Conservation (phyloP, 2,797 vertebrate species). For the Helarctos malayanus region DNA sequence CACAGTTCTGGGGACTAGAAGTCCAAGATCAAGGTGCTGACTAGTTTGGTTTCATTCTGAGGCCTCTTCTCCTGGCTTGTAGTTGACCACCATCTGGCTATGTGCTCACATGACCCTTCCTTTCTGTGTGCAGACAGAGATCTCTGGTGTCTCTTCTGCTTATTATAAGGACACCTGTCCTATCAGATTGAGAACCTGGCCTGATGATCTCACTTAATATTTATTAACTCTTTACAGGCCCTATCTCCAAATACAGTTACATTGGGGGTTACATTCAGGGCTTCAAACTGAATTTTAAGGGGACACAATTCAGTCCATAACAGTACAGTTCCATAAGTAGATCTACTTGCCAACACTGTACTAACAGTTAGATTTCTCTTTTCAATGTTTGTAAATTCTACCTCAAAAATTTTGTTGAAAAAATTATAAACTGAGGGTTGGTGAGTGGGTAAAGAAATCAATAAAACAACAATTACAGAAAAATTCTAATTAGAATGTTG, state of each 20-base stretch:
- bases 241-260: neutral
- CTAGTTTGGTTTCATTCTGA: neutral
- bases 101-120: neutral
- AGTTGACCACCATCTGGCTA: neutral
- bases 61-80: neutral
- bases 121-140: neutral
- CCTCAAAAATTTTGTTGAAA: neutral
- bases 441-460: neutral
- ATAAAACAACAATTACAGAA: slow-evolving; percentile 1
- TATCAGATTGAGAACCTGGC: neutral
- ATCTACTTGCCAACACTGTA: neutral
- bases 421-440: neutral
- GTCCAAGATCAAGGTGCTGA: neutral
- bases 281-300: neutral
- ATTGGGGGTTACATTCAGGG: neutral
- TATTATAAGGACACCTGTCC: neutral
- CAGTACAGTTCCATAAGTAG: neutral
- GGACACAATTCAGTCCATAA: neutral
- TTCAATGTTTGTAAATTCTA: slow-evolving; percentile 23
- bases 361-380: neutral
- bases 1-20: neutral
- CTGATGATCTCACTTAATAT: neutral
- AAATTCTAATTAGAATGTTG: slow-evolving; percentile 17
- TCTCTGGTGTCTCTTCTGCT: neutral
- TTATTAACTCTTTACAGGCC: neutral